These are phyloP conservation scores for Acanthosepion pharaonis DNA, from an alignment of 2,888 invertebrate genomes.

Conservation along the genomic window DNA sequence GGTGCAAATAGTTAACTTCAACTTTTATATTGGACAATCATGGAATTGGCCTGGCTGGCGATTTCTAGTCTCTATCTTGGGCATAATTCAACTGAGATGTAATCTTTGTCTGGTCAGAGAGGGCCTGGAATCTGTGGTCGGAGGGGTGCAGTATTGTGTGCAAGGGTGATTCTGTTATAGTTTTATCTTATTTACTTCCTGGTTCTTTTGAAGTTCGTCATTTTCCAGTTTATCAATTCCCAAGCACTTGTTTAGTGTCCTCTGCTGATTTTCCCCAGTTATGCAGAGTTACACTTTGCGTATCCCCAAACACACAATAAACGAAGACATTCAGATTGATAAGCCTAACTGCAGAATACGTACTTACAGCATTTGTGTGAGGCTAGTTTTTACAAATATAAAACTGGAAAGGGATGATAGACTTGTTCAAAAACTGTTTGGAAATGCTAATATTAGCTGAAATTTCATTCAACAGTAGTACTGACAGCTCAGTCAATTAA, in stretches of 20 bases:
- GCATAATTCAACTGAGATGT: conserved; percentile 22
- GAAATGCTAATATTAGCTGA: neutral
- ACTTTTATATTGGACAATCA: conserved; percentile 33
- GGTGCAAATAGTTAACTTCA: conserved; percentile 33
- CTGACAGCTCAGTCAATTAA: too few species aligned
- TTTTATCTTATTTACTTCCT: neutral
- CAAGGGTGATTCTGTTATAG: neutral
- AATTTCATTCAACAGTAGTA: too few species aligned
- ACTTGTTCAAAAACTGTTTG: neutral
- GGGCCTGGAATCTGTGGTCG: neutral
- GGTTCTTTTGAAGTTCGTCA: conserved; percentile 11
- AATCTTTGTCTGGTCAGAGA: conserved; percentile 33
- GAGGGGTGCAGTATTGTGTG: neutral
- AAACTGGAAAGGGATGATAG: neutral
- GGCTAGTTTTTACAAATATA: neutral
- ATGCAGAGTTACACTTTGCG: neutral
- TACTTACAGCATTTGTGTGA: neutral
- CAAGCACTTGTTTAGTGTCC: conserved; percentile 33
- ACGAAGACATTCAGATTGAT: neutral
- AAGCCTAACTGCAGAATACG: neutral
- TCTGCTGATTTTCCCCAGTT: neutral
- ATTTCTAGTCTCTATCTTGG: conserved; percentile 13
- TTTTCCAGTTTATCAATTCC: conserved; percentile 33
- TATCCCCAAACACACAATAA: neutral
- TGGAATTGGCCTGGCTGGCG: conserved; percentile 13